phyloP scores from a whole-genome alignment of 2,888 invertebrate genomes.

The Drosophila picticornis region DNA sequence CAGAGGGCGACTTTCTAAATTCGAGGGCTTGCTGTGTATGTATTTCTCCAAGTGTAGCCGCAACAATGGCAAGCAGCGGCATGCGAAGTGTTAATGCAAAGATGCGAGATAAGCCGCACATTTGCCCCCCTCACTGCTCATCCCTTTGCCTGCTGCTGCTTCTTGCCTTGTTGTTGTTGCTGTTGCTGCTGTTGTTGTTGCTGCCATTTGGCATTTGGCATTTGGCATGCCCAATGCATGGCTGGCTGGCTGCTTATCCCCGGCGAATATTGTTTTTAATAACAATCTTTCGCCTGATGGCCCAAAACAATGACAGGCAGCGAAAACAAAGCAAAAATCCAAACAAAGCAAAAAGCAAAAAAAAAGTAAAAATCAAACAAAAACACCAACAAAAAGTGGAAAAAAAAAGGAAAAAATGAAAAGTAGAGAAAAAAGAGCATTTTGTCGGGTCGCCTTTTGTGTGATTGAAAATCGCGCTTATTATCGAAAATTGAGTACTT shows the following conservation, averaged over 20 bases:
- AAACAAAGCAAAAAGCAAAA: conserved; percentile 27
- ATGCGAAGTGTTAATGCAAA: conserved; percentile 74
- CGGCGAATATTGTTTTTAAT: conserved; percentile 78
- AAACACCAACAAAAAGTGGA: conserved; percentile 14
- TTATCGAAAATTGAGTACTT: conserved; percentile 56
- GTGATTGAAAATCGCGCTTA: conserved; percentile 35
- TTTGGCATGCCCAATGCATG: conserved; percentile 36
- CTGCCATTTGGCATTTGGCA: conserved; percentile 2
- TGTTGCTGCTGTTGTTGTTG: neutral
- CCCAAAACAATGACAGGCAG: conserved; percentile 45
- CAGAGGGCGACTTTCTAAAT: neutral
- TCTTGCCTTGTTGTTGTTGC: conserved; percentile 22
- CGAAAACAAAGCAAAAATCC: conserved; percentile 22
- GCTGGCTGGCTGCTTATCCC: conserved; percentile 65
- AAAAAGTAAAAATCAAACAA: conserved; percentile 9
- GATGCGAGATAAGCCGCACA: conserved; percentile 72
- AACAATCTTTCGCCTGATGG: conserved; percentile 56
- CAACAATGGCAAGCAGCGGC: conserved; percentile 51
- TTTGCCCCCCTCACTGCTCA: conserved; percentile 31
- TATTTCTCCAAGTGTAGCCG: conserved; percentile 5
- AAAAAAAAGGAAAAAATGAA: neutral
- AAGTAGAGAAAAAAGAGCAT: conserved; percentile 44
- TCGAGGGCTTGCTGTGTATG: neutral
- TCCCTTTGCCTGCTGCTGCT: neutral
- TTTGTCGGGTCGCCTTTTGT: conserved; percentile 65